Base-by-base conservation (phyloP, 2,113 vertebrate genomes). In the Gobius niger region DNA sequence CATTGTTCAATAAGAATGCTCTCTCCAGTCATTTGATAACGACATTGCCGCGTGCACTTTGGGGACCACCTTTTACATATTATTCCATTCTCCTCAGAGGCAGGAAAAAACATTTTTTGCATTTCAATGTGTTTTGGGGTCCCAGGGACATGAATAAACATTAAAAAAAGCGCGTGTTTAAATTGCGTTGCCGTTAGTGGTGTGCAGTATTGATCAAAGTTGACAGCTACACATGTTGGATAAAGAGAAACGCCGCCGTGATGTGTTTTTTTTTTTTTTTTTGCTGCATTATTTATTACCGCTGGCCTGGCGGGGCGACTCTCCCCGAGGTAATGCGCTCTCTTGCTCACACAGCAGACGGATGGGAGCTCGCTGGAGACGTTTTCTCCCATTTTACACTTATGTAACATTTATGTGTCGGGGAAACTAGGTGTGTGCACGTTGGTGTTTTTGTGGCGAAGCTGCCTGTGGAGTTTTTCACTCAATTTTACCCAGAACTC, bases 191-290 rank as follows among this genome's bases (percentile, higher is more conserved):
- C 82, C 81, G 83, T 76, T 76, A 77, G 75, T 77, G 83, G n/a
- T 62, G 77, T 81, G 59, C 82, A 54, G 47, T 88, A 90, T 91
- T 90, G 87, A 91, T 92, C 91, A 91, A 87, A 90, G 86, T 71
- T 90, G 91, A 90, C 91, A 91, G 90, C 87, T 89, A 90, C 87
- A 91, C 85, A 87, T 89, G 91, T 91, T 88, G 82, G 83, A 86
- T 91, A 89, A 90, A 90, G 83, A 82, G 81, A 89, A 87, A 90
- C 88, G 86, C 82, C 81, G 77, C 9, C 52, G 83, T 90, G 88
- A 88, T 91, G 84, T 88, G 89, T 91, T 1, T 34, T 34, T 34
- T 34, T 34, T 34, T 34, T 34, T 34, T 34, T 34, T 89, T 89
- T 85, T 79, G 76, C 67, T 91, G 88, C 85, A 91, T 90, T 91